Base-by-base conservation (phyloP, 2,797 vertebrate genomes). In the Poecile montanus region DNA sequence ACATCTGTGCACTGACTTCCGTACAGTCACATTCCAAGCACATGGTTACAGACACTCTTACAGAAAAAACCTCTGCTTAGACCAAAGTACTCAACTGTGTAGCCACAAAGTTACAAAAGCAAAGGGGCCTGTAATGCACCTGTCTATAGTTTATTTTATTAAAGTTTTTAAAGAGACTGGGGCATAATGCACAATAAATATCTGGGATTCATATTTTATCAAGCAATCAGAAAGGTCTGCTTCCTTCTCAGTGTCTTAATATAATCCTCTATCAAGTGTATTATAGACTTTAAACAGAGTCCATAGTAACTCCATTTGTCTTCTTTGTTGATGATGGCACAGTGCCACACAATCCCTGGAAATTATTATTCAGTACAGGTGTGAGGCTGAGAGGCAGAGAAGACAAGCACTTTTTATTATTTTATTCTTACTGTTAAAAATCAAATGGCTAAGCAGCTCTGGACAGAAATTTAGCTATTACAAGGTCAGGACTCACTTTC, bases 401-500 rank as follows among this genome's bases (percentile, higher is more conserved):
- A 91, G 86, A 91, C n/a, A 79, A 53, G 27, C 29, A 32, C 5
- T 91, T 44, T 65, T 82, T 34, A 88, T 83, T 83, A 74, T 26
- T 56, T 90, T 92, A 70, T 50, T 81, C 63, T 82, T 88, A 65
- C n/a, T 85, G n/a, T 60, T 87, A 85, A 89, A 92, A 95, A 77
- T 77, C 58, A 92, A 79, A 68, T 51, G 26, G 57, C 54, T 81
- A 87, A 88, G 79, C 51, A 92, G 66, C 36, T 92, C 79, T 79
- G 40, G 48, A 75, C 34, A 92, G 45, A 76, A 93, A 96, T 91
- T 97, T 95, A 97, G 65, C 72, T 89, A 40, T 42, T 95, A 91
- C 67, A 88, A 93, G 91, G 83, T 89, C 94, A 94, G 84, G 58
- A 96, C 54, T 89, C 63, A 26, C 54, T 89, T 92, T 87, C 25